phyloP scores from a whole-genome alignment of 1,140 invertebrate genomes.

The Aphis gossypii region DNA sequence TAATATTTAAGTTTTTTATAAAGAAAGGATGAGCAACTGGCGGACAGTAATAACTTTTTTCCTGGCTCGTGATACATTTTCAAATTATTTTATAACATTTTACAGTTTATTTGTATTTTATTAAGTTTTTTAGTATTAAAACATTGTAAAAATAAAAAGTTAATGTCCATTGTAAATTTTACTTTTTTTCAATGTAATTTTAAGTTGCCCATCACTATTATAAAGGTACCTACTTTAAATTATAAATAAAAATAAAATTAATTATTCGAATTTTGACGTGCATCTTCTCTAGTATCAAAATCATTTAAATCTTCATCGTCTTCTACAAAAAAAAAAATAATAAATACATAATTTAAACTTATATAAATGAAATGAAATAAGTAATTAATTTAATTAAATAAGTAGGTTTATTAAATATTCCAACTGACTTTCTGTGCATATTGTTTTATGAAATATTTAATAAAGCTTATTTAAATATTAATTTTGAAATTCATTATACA shows the following conservation, averaged over 20 bases:
- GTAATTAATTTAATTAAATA: neutral
- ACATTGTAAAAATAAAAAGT: too few species aligned
- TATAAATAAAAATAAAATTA: constrained; percentile 5
- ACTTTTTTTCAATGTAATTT: too few species aligned
- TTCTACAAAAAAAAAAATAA: constrained; percentile 34
- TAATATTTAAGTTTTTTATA: neutral
- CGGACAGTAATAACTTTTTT: too few species aligned
- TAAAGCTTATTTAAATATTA: neutral
- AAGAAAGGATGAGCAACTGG: too few species aligned
- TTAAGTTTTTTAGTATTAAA: too few species aligned
- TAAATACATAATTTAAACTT: neutral
- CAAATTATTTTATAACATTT: too few species aligned
- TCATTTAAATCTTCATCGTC: constrained; percentile 48
- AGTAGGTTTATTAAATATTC: neutral
- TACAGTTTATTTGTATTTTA: too few species aligned
- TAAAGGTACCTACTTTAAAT: neutral
- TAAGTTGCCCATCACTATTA: neutral
- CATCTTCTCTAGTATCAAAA: constrained; percentile 28
- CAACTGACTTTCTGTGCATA: neutral
- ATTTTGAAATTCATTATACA: neutral
- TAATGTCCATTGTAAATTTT: too few species aligned
- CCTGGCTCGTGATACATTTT: too few species aligned
- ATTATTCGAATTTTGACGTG: neutral
- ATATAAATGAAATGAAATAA: too few species aligned
- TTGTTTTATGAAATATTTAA: neutral